These are phyloP conservation scores for Poeciliopsis prolifica DNA, from an alignment of 2,113 vertebrate genomes.

Conservation along the genomic window DNA sequence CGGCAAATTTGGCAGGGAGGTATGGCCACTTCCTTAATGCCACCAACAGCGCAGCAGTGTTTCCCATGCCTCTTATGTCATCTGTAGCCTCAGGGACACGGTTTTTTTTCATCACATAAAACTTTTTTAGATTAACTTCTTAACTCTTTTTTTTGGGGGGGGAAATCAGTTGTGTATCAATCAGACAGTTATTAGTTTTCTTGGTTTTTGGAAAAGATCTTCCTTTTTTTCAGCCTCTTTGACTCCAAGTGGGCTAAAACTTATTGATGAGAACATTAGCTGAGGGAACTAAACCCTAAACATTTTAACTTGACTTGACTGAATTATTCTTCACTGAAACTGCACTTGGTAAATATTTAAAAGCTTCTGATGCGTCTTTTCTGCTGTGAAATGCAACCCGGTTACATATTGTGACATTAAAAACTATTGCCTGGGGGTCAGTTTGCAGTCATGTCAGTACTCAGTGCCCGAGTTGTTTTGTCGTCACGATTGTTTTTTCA, in stretches of 20 bases:
- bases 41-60: conserved; percentile 46
- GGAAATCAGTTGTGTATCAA: not conserved
- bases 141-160: not conserved
- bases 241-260: not conserved
- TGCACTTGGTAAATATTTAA: not conserved
- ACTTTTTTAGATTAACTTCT: conserved; percentile 4
- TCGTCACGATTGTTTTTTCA: not conserved
- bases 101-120: not conserved
- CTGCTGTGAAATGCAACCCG: not conserved
- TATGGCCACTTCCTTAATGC: conserved; percentile 37
- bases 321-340: not conserved
- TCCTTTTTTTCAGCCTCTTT: not conserved
- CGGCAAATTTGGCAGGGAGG: conserved; percentile 68
- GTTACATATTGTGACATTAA: not conserved
- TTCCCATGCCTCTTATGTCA: conserved; percentile 46
- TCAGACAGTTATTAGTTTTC: not conserved
- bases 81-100: not conserved
- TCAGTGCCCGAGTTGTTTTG: not conserved
- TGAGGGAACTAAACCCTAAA: not conserved
- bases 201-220: not conserved
- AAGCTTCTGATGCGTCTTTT: not conserved
- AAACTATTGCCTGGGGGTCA: not conserved
- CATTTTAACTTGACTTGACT: not conserved
- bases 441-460: not conserved
- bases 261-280: not conserved